phyloP scores from a whole-genome alignment of 2,113 vertebrate genomes.

The Caretta caretta region DNA sequence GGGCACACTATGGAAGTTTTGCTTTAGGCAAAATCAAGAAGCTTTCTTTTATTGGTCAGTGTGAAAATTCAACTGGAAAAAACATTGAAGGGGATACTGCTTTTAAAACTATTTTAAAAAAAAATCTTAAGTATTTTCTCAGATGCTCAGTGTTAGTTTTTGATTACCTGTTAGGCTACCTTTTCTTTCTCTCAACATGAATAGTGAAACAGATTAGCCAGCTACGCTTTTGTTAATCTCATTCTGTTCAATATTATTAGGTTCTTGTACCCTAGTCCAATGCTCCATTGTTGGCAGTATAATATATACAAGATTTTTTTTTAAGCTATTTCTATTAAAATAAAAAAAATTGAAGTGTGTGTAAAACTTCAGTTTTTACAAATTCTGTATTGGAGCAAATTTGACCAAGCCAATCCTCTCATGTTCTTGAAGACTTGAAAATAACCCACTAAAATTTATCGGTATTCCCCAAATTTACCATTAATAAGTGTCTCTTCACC shows the following conservation, averaged over 20 bases:
- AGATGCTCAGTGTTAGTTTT: not conserved
- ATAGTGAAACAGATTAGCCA: not conserved
- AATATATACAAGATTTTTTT: not conserved
- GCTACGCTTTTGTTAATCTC: not conserved
- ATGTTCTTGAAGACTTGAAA: not conserved
- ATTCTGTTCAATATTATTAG: not conserved
- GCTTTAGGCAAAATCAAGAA: not conserved
- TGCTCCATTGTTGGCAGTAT: not conserved
- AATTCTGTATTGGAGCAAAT: not conserved
- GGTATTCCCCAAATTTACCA: not conserved
- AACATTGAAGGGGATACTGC: not conserved
- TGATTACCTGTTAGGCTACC: not conserved
- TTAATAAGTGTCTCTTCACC: not conserved
- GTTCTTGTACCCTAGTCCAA: not conserved
- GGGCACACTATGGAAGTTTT: not conserved
- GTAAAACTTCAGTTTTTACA: not conserved
- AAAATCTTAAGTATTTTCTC: not conserved
- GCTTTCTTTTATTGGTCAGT: fast-evolving
- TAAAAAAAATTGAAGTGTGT: too few relatives aligned
- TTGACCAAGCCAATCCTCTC: not conserved
- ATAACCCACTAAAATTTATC: not conserved
- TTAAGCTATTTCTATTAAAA: not conserved
- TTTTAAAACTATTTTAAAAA: not conserved
- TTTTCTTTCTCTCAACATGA: not conserved
- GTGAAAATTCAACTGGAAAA: not conserved